Base-by-base conservation (phyloP, 1,140 invertebrate genomes). In the Achatina immaculata region DNA sequence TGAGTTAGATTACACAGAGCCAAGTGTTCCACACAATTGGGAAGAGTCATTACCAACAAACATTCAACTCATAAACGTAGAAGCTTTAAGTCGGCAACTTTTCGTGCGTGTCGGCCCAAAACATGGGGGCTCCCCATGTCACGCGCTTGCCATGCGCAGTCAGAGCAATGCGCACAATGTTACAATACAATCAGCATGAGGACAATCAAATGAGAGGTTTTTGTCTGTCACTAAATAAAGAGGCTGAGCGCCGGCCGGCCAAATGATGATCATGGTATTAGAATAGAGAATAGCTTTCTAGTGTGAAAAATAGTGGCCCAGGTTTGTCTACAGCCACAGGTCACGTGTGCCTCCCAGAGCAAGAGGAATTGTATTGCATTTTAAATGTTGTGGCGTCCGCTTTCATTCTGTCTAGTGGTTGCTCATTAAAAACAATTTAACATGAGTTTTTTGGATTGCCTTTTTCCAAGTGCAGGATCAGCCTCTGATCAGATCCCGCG, bases 231-330 rank as follows among this genome's bases (percentile, higher is more conserved):
- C 51, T 55, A 55, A 55, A 21, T 21, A 55, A 4, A 24, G 2
- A 21, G 11, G 51, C 24, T 6, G 21, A 24, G n/a, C 51, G 51
- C 7, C 51, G 51, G 3, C 24, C n/a, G 51, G 14, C 14, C 24
- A 55, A 55, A 55, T 55, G 51, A 14, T 11, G 51, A 55, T 55
- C 51, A 21, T 55, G 51, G 51, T 55, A 11, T 55, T 55, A 55
- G 51, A 55, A 24, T 21, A 55, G 24, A 6, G 51, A 55, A 55
- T 55, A n/a, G 24, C 14, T 21, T 55, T 55, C 51, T 55, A 55
- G 51, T 55, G 51, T n/a, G 51, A 55, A 55, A 55, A 55, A 55
- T 55, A 55, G 51, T 55, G 51, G 51, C n/a, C 21, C n/a, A 24
- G 51, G 14, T 55, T 55, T 55, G 51, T 55, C 7, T 4, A 55